A percentile compares a stretch with the other conserved stretches of the same genome.
phyloP scores from a whole-genome alignment of 2,113 vertebrate genomes.

The Paracanthobrama guichenoti region DNA sequence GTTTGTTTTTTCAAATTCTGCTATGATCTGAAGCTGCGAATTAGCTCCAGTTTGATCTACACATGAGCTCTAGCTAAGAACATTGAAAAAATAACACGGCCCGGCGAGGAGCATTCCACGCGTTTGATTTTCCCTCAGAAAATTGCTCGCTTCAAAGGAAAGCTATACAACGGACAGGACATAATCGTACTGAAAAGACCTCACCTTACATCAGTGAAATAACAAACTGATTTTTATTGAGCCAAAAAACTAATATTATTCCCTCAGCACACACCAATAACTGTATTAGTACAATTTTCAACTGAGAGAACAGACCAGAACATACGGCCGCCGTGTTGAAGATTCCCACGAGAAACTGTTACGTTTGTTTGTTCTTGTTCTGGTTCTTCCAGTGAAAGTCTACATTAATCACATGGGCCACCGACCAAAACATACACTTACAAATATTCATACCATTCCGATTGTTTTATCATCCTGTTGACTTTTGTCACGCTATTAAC shows the following conservation, averaged over 20 bases:
- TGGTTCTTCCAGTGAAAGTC: conserved; percentile 8
- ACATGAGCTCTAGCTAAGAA: conserved; percentile 47
- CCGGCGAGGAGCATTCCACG: conserved; percentile 55
- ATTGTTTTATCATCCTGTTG: conserved; percentile 1
- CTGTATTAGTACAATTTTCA: conserved; percentile 58
- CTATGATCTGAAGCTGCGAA: conserved; percentile 35
- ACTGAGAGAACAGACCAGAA: conserved; percentile 3
- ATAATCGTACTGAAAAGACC: conserved; percentile 47
- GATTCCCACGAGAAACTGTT: conserved; percentile 45
- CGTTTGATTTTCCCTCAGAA: conserved; percentile 63
- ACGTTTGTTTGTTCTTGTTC: conserved; percentile 21
- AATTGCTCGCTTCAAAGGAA: conserved; percentile 58
- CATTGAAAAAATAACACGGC: conserved; percentile 54
- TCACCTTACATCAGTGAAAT: conserved; percentile 58
- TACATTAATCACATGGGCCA: conserved; percentile 14
- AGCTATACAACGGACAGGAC: conserved; percentile 24
- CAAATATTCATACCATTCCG: conserved; percentile 40
- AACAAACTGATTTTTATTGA: conserved; percentile 53
- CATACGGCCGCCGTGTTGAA: background rate
- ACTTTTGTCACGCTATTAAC: conserved; percentile 14
- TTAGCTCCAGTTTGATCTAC: conserved; percentile 49
- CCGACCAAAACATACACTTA: conserved; percentile 22
- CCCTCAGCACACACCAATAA: conserved; percentile 56
- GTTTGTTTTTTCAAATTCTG: conserved; percentile 54
- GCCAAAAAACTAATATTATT: conserved; percentile 66